phyloP scores from a whole-genome alignment of 2,797 vertebrate genomes.

The Hirundo rustica region DNA sequence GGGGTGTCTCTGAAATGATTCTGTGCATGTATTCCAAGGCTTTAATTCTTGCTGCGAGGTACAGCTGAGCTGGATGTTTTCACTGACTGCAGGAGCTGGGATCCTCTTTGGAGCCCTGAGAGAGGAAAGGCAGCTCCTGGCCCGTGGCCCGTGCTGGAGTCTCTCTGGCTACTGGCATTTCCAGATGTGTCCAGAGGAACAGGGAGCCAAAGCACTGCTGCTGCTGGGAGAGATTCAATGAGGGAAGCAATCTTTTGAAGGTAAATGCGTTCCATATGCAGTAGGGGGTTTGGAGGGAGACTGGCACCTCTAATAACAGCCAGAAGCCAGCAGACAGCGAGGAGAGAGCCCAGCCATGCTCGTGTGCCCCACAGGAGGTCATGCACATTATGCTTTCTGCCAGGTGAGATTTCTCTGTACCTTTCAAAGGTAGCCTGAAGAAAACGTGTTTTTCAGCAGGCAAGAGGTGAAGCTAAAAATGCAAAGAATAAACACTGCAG shows the following conservation, averaged over 20 bases:
- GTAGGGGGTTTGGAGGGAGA: neutral
- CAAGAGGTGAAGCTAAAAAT: neutral
- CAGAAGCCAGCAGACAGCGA: neutral
- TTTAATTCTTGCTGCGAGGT: neutral
- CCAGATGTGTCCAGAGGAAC: neutral
- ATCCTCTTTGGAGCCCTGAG: neutral
- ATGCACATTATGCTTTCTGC: neutral
- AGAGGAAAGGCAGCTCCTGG: neutral
- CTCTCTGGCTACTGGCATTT: neutral
- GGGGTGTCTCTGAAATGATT: neutral
- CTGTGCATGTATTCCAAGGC: neutral
- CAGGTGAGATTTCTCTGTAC: neutral
- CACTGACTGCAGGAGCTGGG: neutral
- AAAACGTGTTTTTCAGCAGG: neutral
- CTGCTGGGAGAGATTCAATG: neutral
- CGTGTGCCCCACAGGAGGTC: neutral
- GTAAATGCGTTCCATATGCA: neutral
- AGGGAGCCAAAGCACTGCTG: neutral
- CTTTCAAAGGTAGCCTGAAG: constrained; percentile 8
- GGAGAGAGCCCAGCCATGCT: neutral
- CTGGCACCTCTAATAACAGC: neutral
- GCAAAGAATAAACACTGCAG: neutral
- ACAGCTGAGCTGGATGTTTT: neutral
- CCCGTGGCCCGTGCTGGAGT: fast-evolving
- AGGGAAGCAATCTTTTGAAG: neutral